These are phyloP conservation scores for Melanargia galathea DNA, from an alignment of 2,888 invertebrate genomes.

Conservation along the genomic window DNA sequence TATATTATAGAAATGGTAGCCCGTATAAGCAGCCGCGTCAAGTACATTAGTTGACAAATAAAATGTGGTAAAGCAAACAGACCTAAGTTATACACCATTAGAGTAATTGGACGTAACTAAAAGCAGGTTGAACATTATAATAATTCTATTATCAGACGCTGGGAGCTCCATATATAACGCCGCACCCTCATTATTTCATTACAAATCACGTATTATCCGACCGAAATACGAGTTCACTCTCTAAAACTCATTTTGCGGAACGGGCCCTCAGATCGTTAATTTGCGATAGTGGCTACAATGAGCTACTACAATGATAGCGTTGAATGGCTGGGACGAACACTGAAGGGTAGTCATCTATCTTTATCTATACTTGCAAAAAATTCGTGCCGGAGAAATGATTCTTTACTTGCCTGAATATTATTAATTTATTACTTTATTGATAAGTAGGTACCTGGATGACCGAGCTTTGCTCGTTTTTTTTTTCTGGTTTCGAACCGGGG, in stretches of 20 bases:
- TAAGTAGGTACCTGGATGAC: too few species aligned
- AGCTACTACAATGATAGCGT: constrained; percentile 47
- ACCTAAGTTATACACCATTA: neutral
- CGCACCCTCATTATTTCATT: constrained; percentile 34
- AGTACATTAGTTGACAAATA: neutral
- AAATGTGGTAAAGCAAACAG: neutral
- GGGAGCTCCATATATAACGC: constrained; percentile 13
- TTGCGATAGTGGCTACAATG: constrained; percentile 55
- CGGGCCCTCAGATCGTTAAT: constrained; percentile 57
- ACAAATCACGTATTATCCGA: constrained; percentile 38
- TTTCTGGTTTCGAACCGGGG: too few species aligned
- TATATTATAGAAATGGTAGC: too few species aligned
- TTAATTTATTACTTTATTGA: too few species aligned
- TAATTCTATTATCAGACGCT: constrained; percentile 13
- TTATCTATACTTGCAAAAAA: constrained; percentile 16
- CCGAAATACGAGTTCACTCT: constrained; percentile 40
- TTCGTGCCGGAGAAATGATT: neutral
- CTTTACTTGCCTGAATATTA: too few species aligned
- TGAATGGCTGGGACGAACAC: constrained; percentile 50
- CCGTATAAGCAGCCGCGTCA: too few species aligned
- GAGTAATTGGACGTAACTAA: neutral
- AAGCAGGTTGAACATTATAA: constrained; percentile 11
- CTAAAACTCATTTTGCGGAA: constrained; percentile 46
- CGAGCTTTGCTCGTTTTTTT: too few species aligned
- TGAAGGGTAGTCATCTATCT: constrained; percentile 36